Percentiles rank a stretch among this genome's conserved stretches.
phyloP scores from a whole-genome alignment of 2,797 vertebrate genomes.

The Poeciliopsis paucimaculata region DNA sequence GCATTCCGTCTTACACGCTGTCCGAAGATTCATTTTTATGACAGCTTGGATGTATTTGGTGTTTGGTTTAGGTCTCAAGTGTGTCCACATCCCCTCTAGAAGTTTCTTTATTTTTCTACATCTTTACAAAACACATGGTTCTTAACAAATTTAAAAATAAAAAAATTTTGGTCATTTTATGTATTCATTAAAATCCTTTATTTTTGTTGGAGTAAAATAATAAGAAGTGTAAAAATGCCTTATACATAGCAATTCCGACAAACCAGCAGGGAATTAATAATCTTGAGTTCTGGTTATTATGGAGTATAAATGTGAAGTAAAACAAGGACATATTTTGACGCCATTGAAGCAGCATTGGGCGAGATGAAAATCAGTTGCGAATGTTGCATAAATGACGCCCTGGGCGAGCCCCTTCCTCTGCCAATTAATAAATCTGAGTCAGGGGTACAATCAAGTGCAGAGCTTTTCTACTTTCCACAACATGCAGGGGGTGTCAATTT shows the following conservation, averaged over 20 bases:
- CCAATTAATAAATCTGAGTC: background rate
- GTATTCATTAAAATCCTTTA: no score
- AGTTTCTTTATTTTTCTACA: background rate
- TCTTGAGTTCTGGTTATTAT: background rate
- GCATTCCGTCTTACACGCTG: background rate
- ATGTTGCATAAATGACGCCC: background rate
- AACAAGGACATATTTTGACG: background rate
- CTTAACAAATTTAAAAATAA: no score
- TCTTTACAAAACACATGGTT: background rate
- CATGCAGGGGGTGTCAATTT: background rate
- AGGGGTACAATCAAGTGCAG: background rate
- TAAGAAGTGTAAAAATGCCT: no score
- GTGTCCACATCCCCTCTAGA: background rate
- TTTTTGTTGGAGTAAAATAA: background rate
- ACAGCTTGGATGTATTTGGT: conserved; percentile 18
- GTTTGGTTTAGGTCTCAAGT: background rate
- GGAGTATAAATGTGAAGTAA: background rate
- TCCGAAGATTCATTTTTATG: conserved; percentile 1
- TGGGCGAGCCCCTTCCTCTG: background rate
- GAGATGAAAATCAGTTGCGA: no score
- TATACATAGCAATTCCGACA: no score
- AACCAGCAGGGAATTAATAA: background rate
- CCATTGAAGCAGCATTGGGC: background rate
- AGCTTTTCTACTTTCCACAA: background rate
- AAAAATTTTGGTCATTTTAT: background rate